phyloP scores from a whole-genome alignment of 2,888 invertebrate genomes.

The Plutella xylostella region DNA sequence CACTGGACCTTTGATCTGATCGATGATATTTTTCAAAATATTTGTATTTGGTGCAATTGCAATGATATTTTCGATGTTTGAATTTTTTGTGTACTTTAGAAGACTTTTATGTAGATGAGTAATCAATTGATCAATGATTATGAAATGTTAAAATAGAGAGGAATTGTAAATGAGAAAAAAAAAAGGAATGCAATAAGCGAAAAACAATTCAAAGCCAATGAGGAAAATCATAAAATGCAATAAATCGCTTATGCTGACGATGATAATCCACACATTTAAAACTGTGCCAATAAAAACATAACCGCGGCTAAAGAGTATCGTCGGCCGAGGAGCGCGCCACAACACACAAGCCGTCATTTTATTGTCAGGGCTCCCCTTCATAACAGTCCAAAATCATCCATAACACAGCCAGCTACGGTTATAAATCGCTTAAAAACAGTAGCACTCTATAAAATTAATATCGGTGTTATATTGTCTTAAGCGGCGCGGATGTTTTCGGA shows the following conservation, averaged over 20 bases:
- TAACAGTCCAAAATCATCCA: constrained; percentile 44
- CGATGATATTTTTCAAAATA: no score
- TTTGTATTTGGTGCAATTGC: no score
- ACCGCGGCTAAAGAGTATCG: constrained; percentile 47
- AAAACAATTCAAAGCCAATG: background rate
- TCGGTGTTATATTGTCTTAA: constrained; percentile 44
- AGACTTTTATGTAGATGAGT: no score
- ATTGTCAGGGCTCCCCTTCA: constrained; percentile 41
- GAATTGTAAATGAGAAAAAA: no score
- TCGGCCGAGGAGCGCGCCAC: constrained; percentile 51
- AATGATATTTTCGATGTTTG: no score
- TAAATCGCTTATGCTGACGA: constrained; percentile 1
- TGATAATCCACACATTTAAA: constrained; percentile 4
- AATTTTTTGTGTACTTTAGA: no score
- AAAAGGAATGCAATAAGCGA: background rate
- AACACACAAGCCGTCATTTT: constrained; percentile 56
- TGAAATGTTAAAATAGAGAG: no score
- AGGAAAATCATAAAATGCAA: background rate
- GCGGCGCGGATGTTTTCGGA: constrained; percentile 31
- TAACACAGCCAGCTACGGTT: constrained; percentile 35
- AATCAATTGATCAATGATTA: no score
- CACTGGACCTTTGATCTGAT: no score
- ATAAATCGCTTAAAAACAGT: constrained; percentile 39
- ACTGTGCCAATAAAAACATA: constrained; percentile 3
- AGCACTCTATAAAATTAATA: constrained; percentile 44